Base-by-base conservation (phyloP, 92 coral and sea anemone species). In the Paramuricea clavata region DNA sequence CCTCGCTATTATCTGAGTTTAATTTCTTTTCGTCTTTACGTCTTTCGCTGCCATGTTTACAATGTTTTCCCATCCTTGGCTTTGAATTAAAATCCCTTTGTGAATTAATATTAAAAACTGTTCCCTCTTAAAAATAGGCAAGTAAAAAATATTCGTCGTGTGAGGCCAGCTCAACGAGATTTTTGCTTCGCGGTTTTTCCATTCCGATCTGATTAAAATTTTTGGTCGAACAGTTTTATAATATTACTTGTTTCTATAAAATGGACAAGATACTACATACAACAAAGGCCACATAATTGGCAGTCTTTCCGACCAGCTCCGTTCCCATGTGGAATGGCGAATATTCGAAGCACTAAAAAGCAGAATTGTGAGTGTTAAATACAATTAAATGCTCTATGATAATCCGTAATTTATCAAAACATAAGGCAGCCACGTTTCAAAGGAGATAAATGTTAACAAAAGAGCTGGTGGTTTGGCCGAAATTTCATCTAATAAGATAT, bases 1-100 rank as follows among this genome's bases (percentile, higher is more conserved):
- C 99, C 62, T 97, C 99, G 44, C 92, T 94, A 56, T 92, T 97
- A 69, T 88, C 90, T 27, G 95, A 47, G 68, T 87, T 95, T 67
- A 88, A 80, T 43, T 90, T 90, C 60, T 91, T 88, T 56, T 92
- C 93, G 54, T 93, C 95, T 43, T 81, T 91, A 49, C 81, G 92
- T 5, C 89, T 81, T 47, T 93, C 99, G 22, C 81, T 89, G 35
- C 89, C 83, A 49, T 93, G 94, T 74, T 76, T 86, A 2, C 88
- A 83, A 16, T 82, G 81, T 23, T 83, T 88, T 31, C 86, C 84
- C 89, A 97, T 84, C 34, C 92, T 98, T 73, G 95, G 93, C 64
- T 92, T 82, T 91, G 79, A 90, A 94, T 19, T 94, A 72, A 39
- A 11, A 34, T 27, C 26, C 62, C 62, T 94, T 60, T 91, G 86